Evolutionary conservation across 2,113 vertebrate genomes (phyloP).

Genomic region (Podilymbus podiceps): DNA sequence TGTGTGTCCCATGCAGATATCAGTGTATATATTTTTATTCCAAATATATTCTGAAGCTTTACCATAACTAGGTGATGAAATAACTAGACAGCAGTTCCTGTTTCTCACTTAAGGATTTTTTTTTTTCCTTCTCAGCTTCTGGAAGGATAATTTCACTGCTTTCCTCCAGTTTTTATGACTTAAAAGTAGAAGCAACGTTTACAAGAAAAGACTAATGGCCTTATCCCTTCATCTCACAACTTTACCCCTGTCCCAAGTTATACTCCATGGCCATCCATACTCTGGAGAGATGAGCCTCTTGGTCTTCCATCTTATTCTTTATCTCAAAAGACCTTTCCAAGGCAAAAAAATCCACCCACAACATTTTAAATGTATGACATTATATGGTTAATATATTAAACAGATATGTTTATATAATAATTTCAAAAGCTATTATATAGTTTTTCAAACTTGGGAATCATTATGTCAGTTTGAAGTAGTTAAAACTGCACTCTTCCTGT

Average conservation of each 20-base stretch:
- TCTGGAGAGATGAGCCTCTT: not conserved
- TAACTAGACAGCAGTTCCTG: constrained; percentile 8
- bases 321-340: not conserved
- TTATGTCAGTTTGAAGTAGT: not conserved
- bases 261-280: not conserved
- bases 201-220: not conserved
- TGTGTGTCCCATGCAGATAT: not conserved
- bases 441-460: not conserved
- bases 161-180: constrained; percentile 22
- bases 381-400: not conserved
- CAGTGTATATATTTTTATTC: constrained; percentile 8
- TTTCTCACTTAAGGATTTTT: not conserved
- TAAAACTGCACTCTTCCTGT: not conserved
- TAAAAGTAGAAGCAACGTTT: constrained; percentile 15
- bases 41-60: constrained; percentile 21
- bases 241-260: not conserved
- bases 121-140: constrained; percentile 4
- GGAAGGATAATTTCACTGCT: not conserved
- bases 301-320: not conserved
- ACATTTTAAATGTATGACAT: not conserved
- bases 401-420: not conserved
- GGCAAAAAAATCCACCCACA: not conserved
- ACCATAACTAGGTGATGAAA: not conserved
- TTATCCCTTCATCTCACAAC: not conserved
- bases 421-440: not conserved